Base-by-base conservation (phyloP, 2,797 vertebrate genomes). In the Spinibarbus caldwelli region DNA sequence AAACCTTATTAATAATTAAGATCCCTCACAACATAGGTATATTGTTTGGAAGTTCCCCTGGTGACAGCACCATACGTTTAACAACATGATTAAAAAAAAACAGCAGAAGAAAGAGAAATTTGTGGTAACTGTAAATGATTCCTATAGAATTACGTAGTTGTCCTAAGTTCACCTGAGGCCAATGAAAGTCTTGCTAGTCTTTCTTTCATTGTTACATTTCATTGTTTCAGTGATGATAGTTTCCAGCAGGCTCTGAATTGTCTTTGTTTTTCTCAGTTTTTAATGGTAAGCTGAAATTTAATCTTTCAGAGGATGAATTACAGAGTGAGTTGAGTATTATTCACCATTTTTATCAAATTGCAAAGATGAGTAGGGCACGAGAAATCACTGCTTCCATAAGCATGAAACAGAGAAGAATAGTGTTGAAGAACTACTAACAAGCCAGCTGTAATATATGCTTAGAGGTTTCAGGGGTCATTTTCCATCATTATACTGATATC, bases 271-370 rank as follows among this genome's bases (percentile, higher is more conserved):
- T 62, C 81, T 49, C 41, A 66, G 29, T 31, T 45, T 83, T 71
- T 45, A 64, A 45, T 26, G 59, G 41, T 64, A 76, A 83, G 57
- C 15, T 75, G 41, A 75, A 66, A 83, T 75, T 1, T 36, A 64
- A 75, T 83, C 70, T 75, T 72, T 64, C 57, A 83, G 29, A 83
- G 38, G 49, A 57, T 54, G 38, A 62, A 73, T 64, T 71, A 76
- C 43, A 62, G 68, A 73, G 49, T 43, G 26, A 72, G 17, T 59
- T 59, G 19, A 72, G 57, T 83, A 66, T 49, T 29, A 83, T 83
- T 76, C 43, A 76, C 15, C 10, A 67, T 64, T 76, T 67, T 45
- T 76, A 72, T 83, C 6, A 49, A 38, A 38, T 66, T 76, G 19
- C 29, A 76, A 66, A 83, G 45, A 41, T 52, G 59, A 66, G 57